Evolutionary conservation across 2,113 vertebrate species (phyloP).

Genomic region (Mobula hypostoma): DNA sequence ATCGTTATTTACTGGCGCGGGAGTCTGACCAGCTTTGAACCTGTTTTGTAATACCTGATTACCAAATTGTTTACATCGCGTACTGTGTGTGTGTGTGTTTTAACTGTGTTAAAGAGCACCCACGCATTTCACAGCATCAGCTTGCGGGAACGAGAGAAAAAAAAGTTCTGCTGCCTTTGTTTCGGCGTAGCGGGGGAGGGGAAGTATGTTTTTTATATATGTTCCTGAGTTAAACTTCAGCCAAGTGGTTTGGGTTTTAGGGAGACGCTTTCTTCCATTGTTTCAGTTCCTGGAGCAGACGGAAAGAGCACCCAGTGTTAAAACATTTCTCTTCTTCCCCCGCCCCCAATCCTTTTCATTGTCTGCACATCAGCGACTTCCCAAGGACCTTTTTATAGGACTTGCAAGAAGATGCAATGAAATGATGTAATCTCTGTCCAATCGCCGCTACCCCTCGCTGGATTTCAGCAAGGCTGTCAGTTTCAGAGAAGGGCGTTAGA

Average conservation of each 20-base stretch:
- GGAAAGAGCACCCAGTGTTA: neutral
- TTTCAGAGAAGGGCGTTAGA: constrained; percentile 7
- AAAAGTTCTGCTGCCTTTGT: neutral
- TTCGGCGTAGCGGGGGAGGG: neutral
- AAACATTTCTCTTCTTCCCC: neutral
- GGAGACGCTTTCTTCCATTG: neutral
- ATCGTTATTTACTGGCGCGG: neutral
- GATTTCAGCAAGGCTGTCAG: neutral
- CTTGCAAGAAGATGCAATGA: constrained; percentile 23
- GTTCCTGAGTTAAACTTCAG: neutral
- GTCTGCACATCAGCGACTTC: constrained; percentile 29
- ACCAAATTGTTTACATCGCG: neutral
- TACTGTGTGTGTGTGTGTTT: neutral
- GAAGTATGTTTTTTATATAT: neutral
- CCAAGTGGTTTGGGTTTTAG: neutral
- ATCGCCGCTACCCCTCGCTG: neutral
- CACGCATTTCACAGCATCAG: neutral
- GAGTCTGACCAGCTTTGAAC: neutral
- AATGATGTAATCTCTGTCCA: constrained; percentile 30
- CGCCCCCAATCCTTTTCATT: neutral
- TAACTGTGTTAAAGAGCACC: neutral
- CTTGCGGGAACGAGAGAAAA: neutral
- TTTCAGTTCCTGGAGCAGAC: neutral
- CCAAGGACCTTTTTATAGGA: constrained; percentile 18
- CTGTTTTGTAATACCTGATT: neutral